A percentile compares a stretch with the other conserved stretches of the same genome.
These are phyloP conservation scores for Garra rufa DNA, from an alignment of 2,113 vertebrate species.

Conservation along the genomic window DNA sequence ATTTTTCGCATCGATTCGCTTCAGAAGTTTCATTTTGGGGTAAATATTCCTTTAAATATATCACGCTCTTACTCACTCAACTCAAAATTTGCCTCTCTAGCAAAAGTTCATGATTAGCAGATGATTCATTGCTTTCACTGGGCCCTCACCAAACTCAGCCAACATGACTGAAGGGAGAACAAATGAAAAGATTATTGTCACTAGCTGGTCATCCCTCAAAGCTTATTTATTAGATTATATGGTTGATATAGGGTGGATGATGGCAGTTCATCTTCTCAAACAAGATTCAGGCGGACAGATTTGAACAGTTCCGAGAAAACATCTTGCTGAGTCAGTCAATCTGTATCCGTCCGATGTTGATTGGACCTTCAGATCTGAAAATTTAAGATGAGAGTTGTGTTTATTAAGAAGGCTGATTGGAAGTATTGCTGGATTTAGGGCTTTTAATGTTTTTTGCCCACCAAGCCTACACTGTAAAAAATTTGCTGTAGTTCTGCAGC, in stretches of 20 bases:
- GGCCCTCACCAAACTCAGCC: constrained; percentile 7
- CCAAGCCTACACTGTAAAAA: too few relatives aligned
- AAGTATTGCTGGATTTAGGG: background rate
- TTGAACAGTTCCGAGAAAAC: constrained; percentile 36
- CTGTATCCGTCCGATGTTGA: constrained; percentile 33
- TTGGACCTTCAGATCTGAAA: background rate
- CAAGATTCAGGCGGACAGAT: constrained; percentile 36
- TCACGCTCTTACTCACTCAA: background rate
- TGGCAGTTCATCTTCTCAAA: constrained; percentile 22
- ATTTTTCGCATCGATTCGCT: too few relatives aligned
- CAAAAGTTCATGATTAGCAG: constrained; percentile 12
- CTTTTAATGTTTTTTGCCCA: too few relatives aligned
- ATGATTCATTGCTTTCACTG: constrained; percentile 22
- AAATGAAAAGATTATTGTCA: constrained; percentile 34
- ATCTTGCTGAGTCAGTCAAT: constrained; percentile 46
- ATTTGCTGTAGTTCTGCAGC: too few relatives aligned
- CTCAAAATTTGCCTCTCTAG: background rate
- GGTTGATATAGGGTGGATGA: constrained; percentile 30
- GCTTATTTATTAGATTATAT: constrained; percentile 46
- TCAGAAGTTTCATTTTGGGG: too few relatives aligned
- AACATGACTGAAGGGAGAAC: constrained; percentile 18
- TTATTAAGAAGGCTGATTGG: constrained; percentile 9
- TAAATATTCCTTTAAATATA: background rate
- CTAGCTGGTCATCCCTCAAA: constrained; percentile 39
- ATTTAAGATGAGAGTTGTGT: background rate